Base-by-base conservation (phyloP, 1,140 invertebrate genomes). In the Drosophila pachea region DNA sequence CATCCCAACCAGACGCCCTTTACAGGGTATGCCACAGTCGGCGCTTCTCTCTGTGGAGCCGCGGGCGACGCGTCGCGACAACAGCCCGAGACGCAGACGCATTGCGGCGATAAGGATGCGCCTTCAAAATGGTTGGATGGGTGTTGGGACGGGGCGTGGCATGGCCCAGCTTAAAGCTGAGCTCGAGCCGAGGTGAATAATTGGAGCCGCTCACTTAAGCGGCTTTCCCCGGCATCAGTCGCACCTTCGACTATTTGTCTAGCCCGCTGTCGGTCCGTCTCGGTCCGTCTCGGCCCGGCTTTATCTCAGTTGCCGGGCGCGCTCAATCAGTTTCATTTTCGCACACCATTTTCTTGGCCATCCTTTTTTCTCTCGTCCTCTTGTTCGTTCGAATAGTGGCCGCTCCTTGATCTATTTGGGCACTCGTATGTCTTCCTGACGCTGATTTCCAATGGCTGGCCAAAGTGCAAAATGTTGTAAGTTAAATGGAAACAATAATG, bases 401-500 rank as follows among this genome's bases (percentile, higher is more conserved):
- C 47, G 60, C 31, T 60, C 55, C 45, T 82, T 82, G 67, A 81
- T 82, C 78, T 78, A 74, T 78, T 83, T 69, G 14, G 62, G 64
- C 36, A 32, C n/a, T 65, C 61, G 29, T 58, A 43, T 38, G 8
- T 69, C 60, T 48, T 60, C 32, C 48, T 61, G 31, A 31, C 33
- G 47, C 53, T 69, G 63, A 68, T 70, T 68, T 62, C 60, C 69
- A 68, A 38, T 73, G 76, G 65, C 64, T 64, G 67, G 67, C 64
- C 81, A 84, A 84, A 84, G 81, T 84, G 81, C 81, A 84, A 84
- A 84, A 76, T 72, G 81, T 69, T 84, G 81, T 84, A 84, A 84
- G 81, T 84, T 84, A 86, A 84, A 84, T 84, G 81, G 76, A 86
- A 86, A 86, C 81, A 86, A 84, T 84, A 84, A 86, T 84, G 81